Conservation (phyloP, 2,888 invertebrate genomes). For the Trissoscelio sp. region DNA sequence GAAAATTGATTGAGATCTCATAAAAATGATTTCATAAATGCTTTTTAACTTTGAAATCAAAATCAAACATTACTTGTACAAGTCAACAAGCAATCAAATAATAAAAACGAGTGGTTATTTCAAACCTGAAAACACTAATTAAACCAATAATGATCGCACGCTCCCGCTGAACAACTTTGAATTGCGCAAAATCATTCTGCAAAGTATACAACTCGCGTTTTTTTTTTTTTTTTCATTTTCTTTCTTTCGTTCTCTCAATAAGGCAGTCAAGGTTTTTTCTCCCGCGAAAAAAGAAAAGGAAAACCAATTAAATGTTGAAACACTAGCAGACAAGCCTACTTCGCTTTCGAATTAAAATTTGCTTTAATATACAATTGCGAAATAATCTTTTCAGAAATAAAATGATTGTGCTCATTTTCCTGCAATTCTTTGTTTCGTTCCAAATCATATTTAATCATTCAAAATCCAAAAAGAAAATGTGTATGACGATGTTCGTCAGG, state of each 20-base stretch:
- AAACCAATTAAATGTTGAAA: constrained; percentile 30
- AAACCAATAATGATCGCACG: constrained; percentile 11
- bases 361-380: constrained; percentile 32
- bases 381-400: constrained; percentile 40
- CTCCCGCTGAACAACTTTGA: constrained; percentile 9
- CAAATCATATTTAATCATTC: no score
- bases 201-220: background rate
- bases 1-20: no score
- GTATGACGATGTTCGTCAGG: no score
- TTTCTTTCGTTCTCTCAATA: constrained; percentile 25
- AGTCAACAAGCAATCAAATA: no score
- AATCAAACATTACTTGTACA: no score
- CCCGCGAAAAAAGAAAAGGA: background rate
- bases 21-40: no score
- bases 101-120: no score
- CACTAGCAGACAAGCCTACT: constrained; percentile 22
- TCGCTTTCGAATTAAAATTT: constrained; percentile 38
- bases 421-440: background rate
- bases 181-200: constrained; percentile 11
- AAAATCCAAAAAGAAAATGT: no score
- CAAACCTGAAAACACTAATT: constrained; percentile 2
- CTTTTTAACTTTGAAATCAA: no score
- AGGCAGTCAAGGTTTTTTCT: constrained; percentile 2
- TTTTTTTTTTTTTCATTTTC: no score
- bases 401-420: constrained; percentile 40